Conservation (phyloP, 2,797 vertebrate genomes). For the Tenualosa ilisha region DNA sequence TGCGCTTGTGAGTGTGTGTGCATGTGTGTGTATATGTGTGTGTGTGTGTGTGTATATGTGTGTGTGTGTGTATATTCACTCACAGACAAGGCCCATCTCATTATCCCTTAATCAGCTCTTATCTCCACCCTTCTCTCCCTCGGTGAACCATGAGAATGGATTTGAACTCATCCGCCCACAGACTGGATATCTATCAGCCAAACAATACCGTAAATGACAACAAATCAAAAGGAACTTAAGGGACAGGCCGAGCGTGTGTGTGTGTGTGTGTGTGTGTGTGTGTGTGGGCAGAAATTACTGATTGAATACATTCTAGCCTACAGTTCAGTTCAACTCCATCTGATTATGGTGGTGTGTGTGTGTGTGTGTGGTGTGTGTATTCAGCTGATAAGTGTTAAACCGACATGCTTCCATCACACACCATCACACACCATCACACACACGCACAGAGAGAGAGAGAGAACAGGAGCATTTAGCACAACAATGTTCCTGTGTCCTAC, state of each 20-base stretch:
- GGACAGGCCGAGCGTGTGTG: background rate
- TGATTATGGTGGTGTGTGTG: background rate
- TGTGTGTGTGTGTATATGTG: background rate
- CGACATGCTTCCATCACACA: too few species aligned
- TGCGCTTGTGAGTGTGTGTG: too few species aligned
- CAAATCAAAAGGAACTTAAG: slow-evolving; percentile 17
- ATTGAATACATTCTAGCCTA: background rate
- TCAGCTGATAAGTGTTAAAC: too few species aligned
- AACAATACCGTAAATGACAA: background rate
- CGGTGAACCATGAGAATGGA: background rate
- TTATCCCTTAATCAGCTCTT: slow-evolving; percentile 6
- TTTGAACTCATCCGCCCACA: slow-evolving; percentile 12
- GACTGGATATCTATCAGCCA: background rate
- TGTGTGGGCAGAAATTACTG: background rate
- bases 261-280: too few species aligned
- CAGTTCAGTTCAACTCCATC: background rate
- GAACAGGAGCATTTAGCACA: too few species aligned
- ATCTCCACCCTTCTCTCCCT: background rate
- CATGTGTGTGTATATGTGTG: background rate
- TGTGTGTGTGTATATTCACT: background rate
- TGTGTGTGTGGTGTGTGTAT: too few species aligned
- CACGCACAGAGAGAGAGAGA: too few species aligned
- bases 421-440: too few species aligned
- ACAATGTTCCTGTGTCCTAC: too few species aligned
- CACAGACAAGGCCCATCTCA: background rate